phyloP scores from a whole-genome alignment of 2,797 vertebrate species.

The Clarias pachynema region DNA sequence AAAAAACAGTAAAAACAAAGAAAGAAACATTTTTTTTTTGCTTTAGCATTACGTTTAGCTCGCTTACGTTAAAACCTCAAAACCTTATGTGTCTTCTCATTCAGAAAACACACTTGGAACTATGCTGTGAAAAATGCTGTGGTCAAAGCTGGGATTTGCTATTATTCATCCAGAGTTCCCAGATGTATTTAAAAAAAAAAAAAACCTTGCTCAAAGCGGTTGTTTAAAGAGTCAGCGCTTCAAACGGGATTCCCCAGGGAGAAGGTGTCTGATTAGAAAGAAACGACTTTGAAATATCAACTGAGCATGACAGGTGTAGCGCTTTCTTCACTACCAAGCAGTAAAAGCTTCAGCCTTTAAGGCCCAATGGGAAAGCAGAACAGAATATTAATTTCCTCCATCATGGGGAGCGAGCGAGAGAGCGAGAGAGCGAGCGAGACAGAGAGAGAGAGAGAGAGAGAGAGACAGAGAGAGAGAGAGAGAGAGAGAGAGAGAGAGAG shows the following conservation, averaged over 20 bases:
- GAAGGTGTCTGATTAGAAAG: constrained; percentile 53
- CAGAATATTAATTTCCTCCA: not conserved
- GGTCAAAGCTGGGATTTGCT: not conserved
- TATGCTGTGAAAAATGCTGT: too few species aligned
- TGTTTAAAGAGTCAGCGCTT: constrained; percentile 36
- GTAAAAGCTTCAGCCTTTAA: constrained; percentile 11
- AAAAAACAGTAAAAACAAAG: too few species aligned
- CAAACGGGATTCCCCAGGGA: constrained; percentile 49
- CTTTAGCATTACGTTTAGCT: constrained; percentile 9
- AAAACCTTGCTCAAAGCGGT: constrained; percentile 10
- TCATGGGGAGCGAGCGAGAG: not conserved
- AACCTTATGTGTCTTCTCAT: not conserved
- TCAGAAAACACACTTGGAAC: not conserved
- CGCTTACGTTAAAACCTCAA: not conserved
- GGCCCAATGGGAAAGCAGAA: constrained; percentile 11
- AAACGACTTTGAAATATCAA: constrained; percentile 50
- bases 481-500: not conserved
- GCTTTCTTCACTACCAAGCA: constrained; percentile 20
- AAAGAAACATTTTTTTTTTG: not conserved
- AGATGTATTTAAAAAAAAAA: not conserved
- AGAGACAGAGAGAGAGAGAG: not conserved
- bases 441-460: not conserved
- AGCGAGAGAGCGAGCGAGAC: not conserved
- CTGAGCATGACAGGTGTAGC: constrained; percentile 47
- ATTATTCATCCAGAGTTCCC: not conserved